Evolutionary conservation across 2,797 vertebrate genomes (phyloP).

Genomic region (Chiloscyllium punctatum): DNA sequence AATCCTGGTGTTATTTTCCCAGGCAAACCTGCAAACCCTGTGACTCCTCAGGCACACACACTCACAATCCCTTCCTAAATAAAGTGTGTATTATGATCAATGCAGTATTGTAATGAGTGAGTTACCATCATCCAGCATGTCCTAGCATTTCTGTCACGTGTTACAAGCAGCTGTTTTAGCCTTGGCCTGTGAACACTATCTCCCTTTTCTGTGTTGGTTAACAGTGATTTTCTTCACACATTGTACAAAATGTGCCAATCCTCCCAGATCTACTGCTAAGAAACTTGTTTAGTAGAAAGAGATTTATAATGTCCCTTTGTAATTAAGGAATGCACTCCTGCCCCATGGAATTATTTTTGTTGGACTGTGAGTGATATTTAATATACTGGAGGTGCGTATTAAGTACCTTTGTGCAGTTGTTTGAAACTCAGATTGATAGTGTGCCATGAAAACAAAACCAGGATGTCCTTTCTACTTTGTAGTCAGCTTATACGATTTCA

Average conservation of each 20-base stretch:
- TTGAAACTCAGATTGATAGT: slow-evolving; percentile 30
- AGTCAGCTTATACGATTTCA: slow-evolving; percentile 40
- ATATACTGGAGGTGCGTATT: not conserved
- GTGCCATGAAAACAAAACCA: slow-evolving; percentile 40
- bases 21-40: not conserved
- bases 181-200: not conserved
- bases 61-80: not conserved
- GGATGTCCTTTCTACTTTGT: slow-evolving; percentile 42
- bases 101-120: not conserved
- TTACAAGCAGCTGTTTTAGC: not conserved
- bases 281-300: not conserved
- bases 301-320: not conserved
- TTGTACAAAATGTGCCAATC: not conserved
- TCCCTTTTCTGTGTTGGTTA: not conserved
- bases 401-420: not conserved
- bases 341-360: slow-evolving; percentile 8
- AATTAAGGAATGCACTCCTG: not conserved
- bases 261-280: not conserved
- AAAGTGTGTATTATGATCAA: not conserved
- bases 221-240: not conserved
- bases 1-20: not conserved
- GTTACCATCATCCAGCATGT: not conserved
- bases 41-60: not conserved
- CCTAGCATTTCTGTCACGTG: not conserved
- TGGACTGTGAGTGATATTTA: not conserved